Evolutionary conservation across 2,888 invertebrate species (phyloP).

Genomic region (Metopia argyrocephala): DNA sequence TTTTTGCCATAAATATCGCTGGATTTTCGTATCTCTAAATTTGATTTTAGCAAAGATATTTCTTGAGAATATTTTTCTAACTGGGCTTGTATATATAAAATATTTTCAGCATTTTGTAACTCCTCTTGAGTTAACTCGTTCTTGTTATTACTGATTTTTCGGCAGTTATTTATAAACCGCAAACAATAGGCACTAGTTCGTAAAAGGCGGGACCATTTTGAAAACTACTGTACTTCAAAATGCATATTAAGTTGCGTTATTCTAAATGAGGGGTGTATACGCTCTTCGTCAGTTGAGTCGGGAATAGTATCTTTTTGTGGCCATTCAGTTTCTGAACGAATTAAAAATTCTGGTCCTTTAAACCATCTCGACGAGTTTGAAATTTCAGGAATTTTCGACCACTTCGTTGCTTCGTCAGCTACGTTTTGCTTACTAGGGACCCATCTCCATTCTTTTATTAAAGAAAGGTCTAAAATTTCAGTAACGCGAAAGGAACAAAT

Average conservation of each 20-base stretch:
- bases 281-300: constrained; percentile 1
- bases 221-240: neutral
- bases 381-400: too few species aligned
- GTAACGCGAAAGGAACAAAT: too few species aligned
- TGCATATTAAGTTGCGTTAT: neutral
- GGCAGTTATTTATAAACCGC: neutral
- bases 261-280: neutral
- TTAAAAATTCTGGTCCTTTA: too few species aligned
- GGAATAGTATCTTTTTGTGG: neutral
- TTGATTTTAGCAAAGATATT: too few species aligned
- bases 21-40: too few species aligned
- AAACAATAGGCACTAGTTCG: neutral
- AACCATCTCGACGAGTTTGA: too few species aligned
- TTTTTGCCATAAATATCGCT: neutral
- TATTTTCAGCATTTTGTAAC: constrained; percentile 41
- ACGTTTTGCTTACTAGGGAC: too few species aligned
- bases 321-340: constrained; percentile 6
- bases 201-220: constrained; percentile 4
- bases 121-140: constrained; percentile 55
- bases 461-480: too few species aligned
- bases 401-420: too few species aligned
- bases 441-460: too few species aligned
- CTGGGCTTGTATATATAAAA: too few species aligned
- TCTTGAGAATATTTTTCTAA: too few species aligned
- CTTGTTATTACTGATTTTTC: constrained; percentile 50